Percentiles rank a stretch among this genome's conserved stretches.
Evolutionary conservation across 2,113 vertebrate species (phyloP).

Genomic region (Scalopus aquaticus): DNA sequence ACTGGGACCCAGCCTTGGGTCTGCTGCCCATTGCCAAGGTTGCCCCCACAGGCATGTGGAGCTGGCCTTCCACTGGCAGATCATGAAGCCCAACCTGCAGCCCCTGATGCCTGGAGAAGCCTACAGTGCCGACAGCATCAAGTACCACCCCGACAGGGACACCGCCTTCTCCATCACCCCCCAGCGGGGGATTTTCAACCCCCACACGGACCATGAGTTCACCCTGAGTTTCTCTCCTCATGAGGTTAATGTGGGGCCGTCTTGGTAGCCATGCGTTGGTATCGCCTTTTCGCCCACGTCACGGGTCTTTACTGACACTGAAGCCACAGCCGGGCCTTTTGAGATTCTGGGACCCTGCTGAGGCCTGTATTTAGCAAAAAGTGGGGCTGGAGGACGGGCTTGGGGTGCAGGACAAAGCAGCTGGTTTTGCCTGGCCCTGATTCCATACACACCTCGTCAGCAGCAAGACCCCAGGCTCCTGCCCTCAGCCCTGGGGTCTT

Average conservation of each 20-base stretch:
- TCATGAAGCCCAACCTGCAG: constrained; percentile 89
- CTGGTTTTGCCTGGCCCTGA: not conserved
- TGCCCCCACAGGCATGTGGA: constrained; percentile 87
- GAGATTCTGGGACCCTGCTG: not conserved
- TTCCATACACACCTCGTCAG: accelerated
- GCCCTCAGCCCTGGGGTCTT: not conserved
- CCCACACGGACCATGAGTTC: constrained; percentile 88
- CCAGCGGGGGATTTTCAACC: constrained; percentile 84
- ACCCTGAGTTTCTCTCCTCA: constrained; percentile 89
- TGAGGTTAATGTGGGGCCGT: constrained; percentile 84
- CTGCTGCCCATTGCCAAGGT: accelerated
- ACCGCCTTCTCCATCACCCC: constrained; percentile 90
- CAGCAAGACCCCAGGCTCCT: no score
- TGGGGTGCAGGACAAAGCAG: not conserved
- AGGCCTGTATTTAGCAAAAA: accelerated
- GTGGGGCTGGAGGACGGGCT: accelerated
- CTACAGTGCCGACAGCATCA: constrained; percentile 70
- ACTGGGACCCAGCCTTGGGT: accelerated
- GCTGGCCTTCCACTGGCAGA: constrained; percentile 93
- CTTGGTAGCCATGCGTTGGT: not conserved
- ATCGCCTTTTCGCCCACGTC: accelerated
- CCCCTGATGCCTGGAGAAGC: constrained; percentile 79
- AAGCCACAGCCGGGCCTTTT: not conserved
- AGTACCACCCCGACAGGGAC: constrained; percentile 82
- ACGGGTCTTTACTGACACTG: not conserved